Evolutionary conservation across 2,113 vertebrate species (phyloP), one percentile per base, ranked within the genome.

Genomic region (Dipodomys spectabilis): DNA sequence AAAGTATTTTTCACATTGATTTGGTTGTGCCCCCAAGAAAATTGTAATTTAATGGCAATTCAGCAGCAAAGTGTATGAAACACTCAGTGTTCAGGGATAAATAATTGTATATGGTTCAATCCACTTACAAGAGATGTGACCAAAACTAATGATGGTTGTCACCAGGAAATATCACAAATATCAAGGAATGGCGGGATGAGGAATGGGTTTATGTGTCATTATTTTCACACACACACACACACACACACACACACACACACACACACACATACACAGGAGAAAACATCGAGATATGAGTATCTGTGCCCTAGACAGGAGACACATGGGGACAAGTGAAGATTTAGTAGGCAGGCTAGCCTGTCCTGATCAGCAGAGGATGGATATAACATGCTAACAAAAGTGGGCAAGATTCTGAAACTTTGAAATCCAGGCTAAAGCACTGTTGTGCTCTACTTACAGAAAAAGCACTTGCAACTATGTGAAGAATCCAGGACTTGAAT

Each of bases 1-100:
- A 90, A 93, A 88, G 85, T 35, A 65, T 32, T 22, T 86, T 75
- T 81, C 57, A 82, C 11, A 16, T 20, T 88, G 69, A 6, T 73
- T 91, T 93, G 73, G 19, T 86, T 94, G 27, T 57, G 86, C 3
- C 23, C 16, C 44, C 53, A 22, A 57, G 28, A 22, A 91, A 83
- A 88, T 79, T 39, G 49, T 5, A 83, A 32, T 86, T 86, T 79
- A 80, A 68, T 44, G 39, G 13, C 2, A 1, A 1, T 71, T 57
- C 3, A 57, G 73, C 32, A 83, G 8, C 11, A 32, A 93, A 35
- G 27, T 1, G 0, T 22, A 64, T 27, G 72, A 77, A 91, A 80
- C 3, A 5, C 10, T 22, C 85, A 64, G 53, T 57, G 53, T 57
- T 45, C 23, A 20, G 18, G 1, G 57, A 5, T 73, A 88, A 77